Evolutionary conservation across 2,888 invertebrate species (phyloP).

Genomic region (Drosophila birchii): DNA sequence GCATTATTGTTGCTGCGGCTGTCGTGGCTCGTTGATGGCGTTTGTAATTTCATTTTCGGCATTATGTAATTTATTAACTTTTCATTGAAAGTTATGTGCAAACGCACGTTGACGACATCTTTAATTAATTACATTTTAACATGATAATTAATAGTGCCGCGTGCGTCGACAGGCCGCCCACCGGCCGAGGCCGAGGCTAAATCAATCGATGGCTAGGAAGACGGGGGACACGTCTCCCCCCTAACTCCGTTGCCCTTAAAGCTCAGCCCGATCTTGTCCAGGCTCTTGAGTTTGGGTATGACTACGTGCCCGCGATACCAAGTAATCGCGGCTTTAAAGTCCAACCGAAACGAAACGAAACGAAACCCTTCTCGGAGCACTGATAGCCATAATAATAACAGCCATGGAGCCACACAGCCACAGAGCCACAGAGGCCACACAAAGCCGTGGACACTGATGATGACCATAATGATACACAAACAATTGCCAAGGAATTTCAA

Average conservation of each 20-base stretch:
- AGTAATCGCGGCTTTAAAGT: constrained; percentile 23
- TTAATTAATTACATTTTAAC: constrained; percentile 80
- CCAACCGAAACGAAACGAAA: background rate
- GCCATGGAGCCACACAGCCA: constrained; percentile 19
- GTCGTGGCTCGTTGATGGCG: constrained; percentile 69
- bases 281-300: constrained; percentile 21
- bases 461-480: constrained; percentile 77
- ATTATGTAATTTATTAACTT: constrained; percentile 79
- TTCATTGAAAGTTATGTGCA: constrained; percentile 79
- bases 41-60: constrained; percentile 76
- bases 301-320: constrained; percentile 22
- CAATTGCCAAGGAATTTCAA: constrained; percentile 73
- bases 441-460: constrained; percentile 60
- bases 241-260: constrained; percentile 1
- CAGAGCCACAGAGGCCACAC: constrained; percentile 23
- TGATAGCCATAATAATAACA: constrained; percentile 38
- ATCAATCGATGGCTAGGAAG: constrained; percentile 28
- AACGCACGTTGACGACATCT: constrained; percentile 70
- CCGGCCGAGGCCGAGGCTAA: constrained; percentile 8
- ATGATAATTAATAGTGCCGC: constrained; percentile 75
- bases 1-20: constrained; percentile 38
- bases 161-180: constrained; percentile 48
- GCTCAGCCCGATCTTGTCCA: constrained; percentile 4
- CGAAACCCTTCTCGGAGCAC: constrained; percentile 9
- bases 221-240: background rate